Evolutionary conservation across 2,113 vertebrate species (phyloP), one percentile per base, ranked within the genome.

Genomic region (Pangasianodon hypophthalmus): DNA sequence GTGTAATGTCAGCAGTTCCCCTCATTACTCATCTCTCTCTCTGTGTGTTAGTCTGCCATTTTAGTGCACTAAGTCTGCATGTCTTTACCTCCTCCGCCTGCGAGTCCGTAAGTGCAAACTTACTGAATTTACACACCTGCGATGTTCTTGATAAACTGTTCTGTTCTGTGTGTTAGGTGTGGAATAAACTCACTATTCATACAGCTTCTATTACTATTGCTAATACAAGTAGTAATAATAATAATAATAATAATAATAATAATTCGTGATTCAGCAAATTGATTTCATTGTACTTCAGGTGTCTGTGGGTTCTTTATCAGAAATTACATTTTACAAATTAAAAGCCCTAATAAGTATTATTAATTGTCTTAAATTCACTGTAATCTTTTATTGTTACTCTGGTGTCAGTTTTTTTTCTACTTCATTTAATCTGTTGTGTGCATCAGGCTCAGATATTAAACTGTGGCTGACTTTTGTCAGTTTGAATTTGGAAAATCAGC

Each of bases 41-140:
- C 4, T 82, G 2, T 84, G 18, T 84, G 32, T 89, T 73, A 85
- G 84, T 67, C 60, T 48, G 44, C 24, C 60, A 85, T 85, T 48
- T 85, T 85, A 85, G 24, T 85, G 84, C 84, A 67, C 4, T 85
- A 85, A 48, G 16, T 32, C 84, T 67, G 60, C 84, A 85, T 85
- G 84, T n/a, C 24, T 85, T 84, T 84, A 26, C 54, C 58, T 67
- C 83, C 24, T 64, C 26, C 60, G 9, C 50, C 29, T 54, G 29
- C 60, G 14, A 85, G 60, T 85, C 84, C 26, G 84, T 85, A 85
- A 85, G 84, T 85, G 84, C 52, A 71, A 77, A 16, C 26, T 60
- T 60, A 4, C 19, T 82, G 77, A 50, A 1, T n/a, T 29, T 80
- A 24, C 41, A 75, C 44, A 46, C 26, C 21, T 10, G 21, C 8